phyloP scores from a whole-genome alignment of 92 coral and sea anemone genomes.

The Umimayanthus kanabou region DNA sequence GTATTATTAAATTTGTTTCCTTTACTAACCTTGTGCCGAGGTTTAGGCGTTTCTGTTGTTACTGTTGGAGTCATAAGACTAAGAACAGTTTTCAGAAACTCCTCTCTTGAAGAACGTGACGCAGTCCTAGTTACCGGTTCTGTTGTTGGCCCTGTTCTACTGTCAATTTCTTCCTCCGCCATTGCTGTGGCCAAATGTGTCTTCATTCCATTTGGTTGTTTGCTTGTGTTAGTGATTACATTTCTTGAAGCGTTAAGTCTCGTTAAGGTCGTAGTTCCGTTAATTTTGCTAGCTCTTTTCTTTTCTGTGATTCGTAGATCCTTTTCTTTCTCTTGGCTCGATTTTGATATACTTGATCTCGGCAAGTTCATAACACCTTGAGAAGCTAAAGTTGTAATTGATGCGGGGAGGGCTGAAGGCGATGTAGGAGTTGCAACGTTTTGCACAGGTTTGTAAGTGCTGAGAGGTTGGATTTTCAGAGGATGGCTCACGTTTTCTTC shows the following conservation, averaged over 20 bases:
- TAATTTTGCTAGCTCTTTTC: not conserved
- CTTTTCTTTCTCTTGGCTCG: not conserved
- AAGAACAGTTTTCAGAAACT: constrained; percentile 19
- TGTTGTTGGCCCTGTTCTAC: not conserved
- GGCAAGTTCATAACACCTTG: not conserved
- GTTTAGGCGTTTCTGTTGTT: not conserved
- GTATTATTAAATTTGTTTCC: not conserved
- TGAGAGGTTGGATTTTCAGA: constrained; percentile 27
- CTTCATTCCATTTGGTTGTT: not conserved
- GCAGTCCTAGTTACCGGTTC: not conserved
- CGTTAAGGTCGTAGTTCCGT: not conserved
- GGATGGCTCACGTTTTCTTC: not conserved
- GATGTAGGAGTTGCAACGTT: constrained; percentile 25
- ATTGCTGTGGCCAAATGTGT: not conserved
- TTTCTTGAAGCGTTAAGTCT: not conserved
- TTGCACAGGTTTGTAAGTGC: constrained; percentile 31
- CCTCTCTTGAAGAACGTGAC: not conserved
- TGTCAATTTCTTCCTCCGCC: not conserved
- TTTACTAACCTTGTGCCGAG: not conserved
- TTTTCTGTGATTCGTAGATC: not conserved
- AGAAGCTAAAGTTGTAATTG: constrained; percentile 13
- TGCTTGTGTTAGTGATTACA: not conserved
- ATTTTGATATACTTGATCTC: not conserved
- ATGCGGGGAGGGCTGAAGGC: constrained; percentile 67
- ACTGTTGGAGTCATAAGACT: constrained; percentile 31